Percentiles rank a stretch among this genome's conserved stretches.
Evolutionary conservation across 2,113 vertebrate species (phyloP).

Genomic region (Aegotheles bennettii): DNA sequence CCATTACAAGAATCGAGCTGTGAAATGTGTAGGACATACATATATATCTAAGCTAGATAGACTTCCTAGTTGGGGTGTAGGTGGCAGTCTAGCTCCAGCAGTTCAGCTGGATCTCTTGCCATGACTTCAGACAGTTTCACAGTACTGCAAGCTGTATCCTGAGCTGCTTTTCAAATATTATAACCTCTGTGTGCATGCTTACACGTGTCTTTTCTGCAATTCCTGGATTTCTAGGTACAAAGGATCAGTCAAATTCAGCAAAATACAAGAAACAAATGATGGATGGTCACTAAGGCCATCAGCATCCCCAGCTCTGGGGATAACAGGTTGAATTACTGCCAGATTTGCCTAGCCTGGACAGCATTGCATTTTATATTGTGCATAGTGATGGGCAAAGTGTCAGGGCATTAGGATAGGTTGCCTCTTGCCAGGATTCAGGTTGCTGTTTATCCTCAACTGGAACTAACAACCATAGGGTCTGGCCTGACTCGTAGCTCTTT

Average conservation of each 20-base stretch:
- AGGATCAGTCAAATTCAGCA: neutral
- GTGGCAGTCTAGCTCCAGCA: neutral
- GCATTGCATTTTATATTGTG: neutral
- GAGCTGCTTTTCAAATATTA: neutral
- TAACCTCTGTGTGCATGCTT: neutral
- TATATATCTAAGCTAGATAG: neutral
- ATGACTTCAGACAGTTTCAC: neutral
- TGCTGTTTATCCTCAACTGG: neutral
- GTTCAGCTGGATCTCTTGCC: neutral
- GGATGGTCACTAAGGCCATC: neutral
- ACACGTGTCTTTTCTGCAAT: neutral
- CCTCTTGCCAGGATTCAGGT: neutral
- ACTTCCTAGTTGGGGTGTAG: neutral
- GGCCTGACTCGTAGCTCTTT: neutral
- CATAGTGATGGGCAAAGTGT: neutral
- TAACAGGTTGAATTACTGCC: neutral
- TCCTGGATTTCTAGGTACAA: neutral
- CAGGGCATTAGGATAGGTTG: neutral
- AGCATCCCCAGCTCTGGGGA: neutral
- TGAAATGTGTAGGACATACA: neutral
- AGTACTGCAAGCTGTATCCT: neutral
- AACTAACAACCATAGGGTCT: neutral
- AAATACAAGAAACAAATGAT: neutral
- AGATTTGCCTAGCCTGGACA: neutral
- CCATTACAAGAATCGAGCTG: fast-evolving